Base-by-base conservation (phyloP, 2,888 invertebrate species). In the Osmoderma eremita region DNA sequence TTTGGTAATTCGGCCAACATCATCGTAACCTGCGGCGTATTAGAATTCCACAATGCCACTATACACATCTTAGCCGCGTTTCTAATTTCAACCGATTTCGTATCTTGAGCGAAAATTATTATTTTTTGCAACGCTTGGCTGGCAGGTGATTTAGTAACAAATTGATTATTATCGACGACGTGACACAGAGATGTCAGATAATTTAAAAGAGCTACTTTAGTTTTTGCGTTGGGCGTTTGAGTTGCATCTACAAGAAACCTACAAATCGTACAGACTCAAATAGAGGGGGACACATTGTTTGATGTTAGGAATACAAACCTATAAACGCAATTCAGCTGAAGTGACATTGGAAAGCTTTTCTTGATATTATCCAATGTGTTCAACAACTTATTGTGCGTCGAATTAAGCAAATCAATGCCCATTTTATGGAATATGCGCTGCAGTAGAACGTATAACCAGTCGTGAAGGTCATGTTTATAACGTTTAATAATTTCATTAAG, bases 361-460 rank as follows among this genome's bases (percentile, higher is more conserved):
- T 88, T 87, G 13, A 90, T 91, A 5, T 93, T 88, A 72, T 93
- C 92, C 66, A 96, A 81, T 0, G 94, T 94, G 81, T 91, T 91
- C 84, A 91, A 89, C 49, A 98, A 91, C 84, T 98, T 98, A 67
- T 90, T 90, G 79, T 95, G 93, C 73, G 97, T 93, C 0, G 97
- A 97, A 66, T 92, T 94, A 6, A 98, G 85, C 70, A 97, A 87
- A 80, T 98, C 98, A 0, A 92, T 90, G 64, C 97, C 97, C 30
- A 75, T 50, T 63, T 97, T 98, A 82, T 93, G 91, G 64, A 98
- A 90, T 42, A 91, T 82, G 42, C 88, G 85, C 81, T 80, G 83
- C 79, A 98, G 86, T 61, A 98, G 86, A 73, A 96, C 91, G 78
- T 96, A 96, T 1, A 98, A 86, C 96, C 98, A 98, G 80, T 95